These are phyloP conservation scores for Anolis apletophallus DNA, from an alignment of 2,797 vertebrate species.

Conservation along the genomic window DNA sequence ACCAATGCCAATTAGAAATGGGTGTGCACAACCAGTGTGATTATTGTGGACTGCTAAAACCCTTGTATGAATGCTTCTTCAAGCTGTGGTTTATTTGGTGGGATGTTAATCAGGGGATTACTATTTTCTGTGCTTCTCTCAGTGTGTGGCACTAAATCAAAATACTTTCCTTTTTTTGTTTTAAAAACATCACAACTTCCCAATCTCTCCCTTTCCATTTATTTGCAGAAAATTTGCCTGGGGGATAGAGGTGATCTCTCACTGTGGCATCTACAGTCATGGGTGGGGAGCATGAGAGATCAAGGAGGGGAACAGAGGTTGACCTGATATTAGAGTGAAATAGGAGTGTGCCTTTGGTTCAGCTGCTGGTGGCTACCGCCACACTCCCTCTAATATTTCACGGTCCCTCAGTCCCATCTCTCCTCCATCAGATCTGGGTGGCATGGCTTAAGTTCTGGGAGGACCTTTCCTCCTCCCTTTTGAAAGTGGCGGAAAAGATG, in stretches of 20 bases:
- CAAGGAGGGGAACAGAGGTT: no score
- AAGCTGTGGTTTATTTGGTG: conserved; percentile 59
- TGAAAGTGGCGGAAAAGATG: conserved; percentile 50
- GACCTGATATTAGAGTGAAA: conserved; percentile 46
- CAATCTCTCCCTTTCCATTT: conserved; percentile 75
- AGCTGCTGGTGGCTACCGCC: conserved; percentile 62
- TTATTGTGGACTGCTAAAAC: neutral
- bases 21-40: neutral
- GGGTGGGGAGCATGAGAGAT: conserved; percentile 31
- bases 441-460: conserved; percentile 21
- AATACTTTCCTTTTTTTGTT: conserved; percentile 68
- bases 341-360: conserved; percentile 17
- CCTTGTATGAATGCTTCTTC: neutral
- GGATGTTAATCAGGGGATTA: conserved; percentile 34
- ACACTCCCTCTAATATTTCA: neutral
- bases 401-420: neutral
- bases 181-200: conserved; percentile 65
- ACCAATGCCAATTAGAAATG: conserved; percentile 8
- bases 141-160: conserved; percentile 75
- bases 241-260: conserved; percentile 78
- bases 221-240: conserved; percentile 77
- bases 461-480: conserved; percentile 25
- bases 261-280: conserved; percentile 73
- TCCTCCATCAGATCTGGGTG: neutral
- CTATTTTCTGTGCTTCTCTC: conserved; percentile 63